Evolutionary conservation across 2,113 vertebrate genomes (phyloP), one percentile per base, ranked within the genome.

Genomic region (Empidonax alnorum): DNA sequence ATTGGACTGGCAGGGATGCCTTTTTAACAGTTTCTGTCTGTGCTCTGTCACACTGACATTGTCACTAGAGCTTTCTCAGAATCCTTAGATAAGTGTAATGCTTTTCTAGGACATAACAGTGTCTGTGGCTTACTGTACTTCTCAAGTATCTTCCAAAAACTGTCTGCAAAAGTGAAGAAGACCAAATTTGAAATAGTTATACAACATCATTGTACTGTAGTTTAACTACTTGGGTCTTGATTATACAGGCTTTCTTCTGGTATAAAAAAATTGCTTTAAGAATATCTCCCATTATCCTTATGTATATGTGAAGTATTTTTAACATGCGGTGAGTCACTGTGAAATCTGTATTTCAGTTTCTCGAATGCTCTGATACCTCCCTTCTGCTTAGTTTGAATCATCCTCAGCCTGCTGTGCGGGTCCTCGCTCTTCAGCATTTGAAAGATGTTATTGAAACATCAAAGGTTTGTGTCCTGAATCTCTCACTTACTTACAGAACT

Each of bases 361-460:
- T 99, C 85, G 98, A 98, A 73, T 98, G 99, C 90, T 99, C 98
- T 9, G 98, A 99, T 95, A 99, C 99, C 13, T 99, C 99, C 20
- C 97, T 99, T 93, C 92, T 99, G 44, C 99, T 99, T 67, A 99
- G 99, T 78, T 98, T 99, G 92, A 99, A 99, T 90, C 99, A 99
- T 92, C 99, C 99, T 22, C 98, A 98, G 94, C 96, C 98, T 12
- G 96, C 98, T 7, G 98, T 99, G 89, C 96, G 99, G 81, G 97
- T 98, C 69, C 91, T 98, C 61, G 99, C 99, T 13, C n/a, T 99
- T 90, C 97, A 99, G 59, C 98, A 99, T 87, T 98, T 99, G 95
- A 98, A 98, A 90, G 96, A 96, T 44, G 23, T 98, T 73, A 71
- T 99, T 95, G 58, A 97, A 83, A 96, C 98, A 16, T 97, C 97